Evolutionary conservation across 2,113 vertebrate genomes (phyloP).

Genomic region (Bubalus kerabau): DNA sequence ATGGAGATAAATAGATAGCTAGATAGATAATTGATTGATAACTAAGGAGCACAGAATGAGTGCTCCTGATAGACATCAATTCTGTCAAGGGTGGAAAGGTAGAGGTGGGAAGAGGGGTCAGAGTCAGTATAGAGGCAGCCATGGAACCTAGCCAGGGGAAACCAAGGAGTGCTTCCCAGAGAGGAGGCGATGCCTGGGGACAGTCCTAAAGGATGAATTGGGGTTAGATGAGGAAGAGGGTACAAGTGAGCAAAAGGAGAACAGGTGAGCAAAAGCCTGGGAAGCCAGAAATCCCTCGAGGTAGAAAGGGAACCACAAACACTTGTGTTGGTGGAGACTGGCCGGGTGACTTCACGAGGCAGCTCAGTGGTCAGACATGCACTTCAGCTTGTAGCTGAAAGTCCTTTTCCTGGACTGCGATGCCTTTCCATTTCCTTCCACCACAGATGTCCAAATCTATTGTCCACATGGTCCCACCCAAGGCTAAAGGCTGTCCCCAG

Average conservation of each 20-base stretch:
- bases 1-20: neutral
- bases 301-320: neutral
- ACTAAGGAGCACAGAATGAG: neutral
- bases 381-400: neutral
- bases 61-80: too few species aligned
- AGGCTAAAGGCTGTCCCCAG: neutral
- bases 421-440: neutral
- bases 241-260: neutral
- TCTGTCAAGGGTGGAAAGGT: neutral
- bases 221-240: neutral
- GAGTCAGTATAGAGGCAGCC: rapidly evolving
- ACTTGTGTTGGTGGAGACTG: neutral
- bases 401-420: neutral
- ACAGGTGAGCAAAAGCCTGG: neutral
- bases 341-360: neutral
- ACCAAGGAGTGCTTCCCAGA: neutral
- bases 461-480: neutral
- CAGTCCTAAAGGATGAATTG: neutral
- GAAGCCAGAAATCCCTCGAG: neutral
- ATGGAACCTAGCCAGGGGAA: neutral
- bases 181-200: neutral
- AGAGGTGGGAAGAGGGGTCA: neutral
- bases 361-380: neutral
- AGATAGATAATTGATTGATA: neutral
- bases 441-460: neutral